Evolutionary conservation across 2,888 invertebrate genomes (phyloP), one percentile per base, ranked within the genome.

Genomic region (Pseudoips prasinana): DNA sequence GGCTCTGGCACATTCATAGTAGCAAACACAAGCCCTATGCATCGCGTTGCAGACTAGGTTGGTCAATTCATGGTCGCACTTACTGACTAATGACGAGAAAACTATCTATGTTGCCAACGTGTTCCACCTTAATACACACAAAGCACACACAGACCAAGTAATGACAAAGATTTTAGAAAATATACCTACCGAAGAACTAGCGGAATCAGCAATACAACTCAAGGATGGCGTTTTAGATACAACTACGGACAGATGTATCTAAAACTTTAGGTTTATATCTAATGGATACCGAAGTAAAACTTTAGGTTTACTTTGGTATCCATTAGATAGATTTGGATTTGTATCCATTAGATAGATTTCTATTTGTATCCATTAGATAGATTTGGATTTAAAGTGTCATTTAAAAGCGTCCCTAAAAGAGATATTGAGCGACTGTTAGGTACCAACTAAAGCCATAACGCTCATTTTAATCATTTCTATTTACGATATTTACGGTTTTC

Each of bases 301-400:
- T 1, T 25, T 56, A 7, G 52, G 52, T 1, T 8, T 53, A 1
- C 34, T 44, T n/a, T n/a, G n/a, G n/a, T n/a, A n/a, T n/a, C n/a
- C n/a, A n/a, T n/a, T n/a, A n/a, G n/a, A n/a, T n/a, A n/a, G n/a
- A n/a, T n/a, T n/a, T n/a, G n/a, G n/a, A n/a, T n/a, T n/a, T n/a
- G n/a, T n/a, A n/a, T n/a, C n/a, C n/a, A n/a, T n/a, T n/a, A n/a
- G n/a, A n/a, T n/a, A n/a, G n/a, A n/a, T n/a, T n/a, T n/a, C n/a
- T n/a, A n/a, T 9, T 53, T 52, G 56, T 32, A 27, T 14, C 48
- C 47, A 0, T 19, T n/a, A 0, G 50, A 52, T 10, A 10, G 7
- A 8, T 25, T 56, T 7, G 37, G 32, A 1, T 53, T 56, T 17
- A 36, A 47, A n/a, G 9, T 46, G 0, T 39, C 46, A 7, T 8